Base-by-base conservation (phyloP, 1,140 invertebrate genomes). In the Aricia agestis region DNA sequence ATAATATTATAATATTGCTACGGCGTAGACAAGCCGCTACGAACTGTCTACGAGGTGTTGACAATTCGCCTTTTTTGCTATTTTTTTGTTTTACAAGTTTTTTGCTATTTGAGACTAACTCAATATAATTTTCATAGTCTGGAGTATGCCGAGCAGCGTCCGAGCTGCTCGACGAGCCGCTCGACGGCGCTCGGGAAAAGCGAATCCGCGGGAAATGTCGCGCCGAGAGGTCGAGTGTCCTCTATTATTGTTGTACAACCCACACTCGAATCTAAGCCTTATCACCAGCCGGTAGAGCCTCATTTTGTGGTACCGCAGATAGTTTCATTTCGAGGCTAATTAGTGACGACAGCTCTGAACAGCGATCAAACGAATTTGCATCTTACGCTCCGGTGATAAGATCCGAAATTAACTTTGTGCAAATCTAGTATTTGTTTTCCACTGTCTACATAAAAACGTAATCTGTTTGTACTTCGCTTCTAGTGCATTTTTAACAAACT, bases 271-370 rank as follows among this genome's bases (percentile, higher is more conserved):
- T 71, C 59, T 45, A 71, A 76, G 80, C 76, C 75, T 83, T 82
- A 73, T 31, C 58, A 5, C 32, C n/a, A 18, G 52, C 59, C 45
- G 59, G 74, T 80, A 89, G 68, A 77, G 82, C 78, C 70, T 59
- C 76, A 68, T 84, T 76, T 85, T 58, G 63, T 19, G 58, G 67
- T 52, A 11, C 13, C 52, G 11, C 32, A 52, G 66, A 80, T 87
- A 86, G 85, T 89, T 86, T 82, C 82, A 82, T 87, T 87, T 90
- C 87, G 81, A 87, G 82, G 87, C 87, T 90, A 90, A 90, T 90
- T 90, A 90, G 84, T 79, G 77, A 70, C 78, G 77, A 81, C 82
- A 82, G 80, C 80, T 76, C 70, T 72, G 74, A 70, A 61, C 31
- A 17, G 59, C 19, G 41, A 65, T 41, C 69, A 74, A 75, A 72